These are phyloP conservation scores for Antrozous pallidus DNA, from an alignment of 2,797 vertebrate species.

Conservation along the genomic window DNA sequence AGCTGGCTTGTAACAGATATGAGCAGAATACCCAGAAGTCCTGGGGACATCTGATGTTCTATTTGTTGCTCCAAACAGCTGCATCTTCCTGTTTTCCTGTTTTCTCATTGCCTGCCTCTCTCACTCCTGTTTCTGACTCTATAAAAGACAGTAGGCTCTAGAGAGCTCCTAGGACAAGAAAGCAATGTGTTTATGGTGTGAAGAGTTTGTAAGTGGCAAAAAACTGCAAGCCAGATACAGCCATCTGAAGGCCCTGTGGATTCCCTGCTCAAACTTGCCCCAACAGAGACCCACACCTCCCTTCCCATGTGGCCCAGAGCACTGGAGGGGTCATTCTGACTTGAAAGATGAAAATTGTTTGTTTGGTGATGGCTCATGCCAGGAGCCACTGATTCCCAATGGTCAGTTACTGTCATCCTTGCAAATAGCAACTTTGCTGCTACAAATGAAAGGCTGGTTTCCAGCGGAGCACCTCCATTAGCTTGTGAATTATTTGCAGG, in stretches of 20 bases:
- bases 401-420: slow-evolving; percentile 38
- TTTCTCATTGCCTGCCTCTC: neutral
- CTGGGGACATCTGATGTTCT: slow-evolving; percentile 13
- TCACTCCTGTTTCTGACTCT: neutral
- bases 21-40: neutral
- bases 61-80: neutral
- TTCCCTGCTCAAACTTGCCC: slow-evolving; percentile 44
- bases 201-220: slow-evolving; percentile 47
- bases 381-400: slow-evolving; percentile 49
- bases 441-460: slow-evolving; percentile 60
- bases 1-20: neutral
- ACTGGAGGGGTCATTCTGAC: slow-evolving; percentile 46
- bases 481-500: slow-evolving; percentile 45
- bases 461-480: slow-evolving; percentile 12
- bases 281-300: slow-evolving; percentile 7
- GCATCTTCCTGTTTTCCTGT: neutral
- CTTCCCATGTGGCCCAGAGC: neutral
- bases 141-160: neutral
- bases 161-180: slow-evolving; percentile 35
- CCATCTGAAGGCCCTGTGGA: neutral
- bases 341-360: slow-evolving; percentile 72
- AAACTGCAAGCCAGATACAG: slow-evolving; percentile 3
- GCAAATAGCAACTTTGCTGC: slow-evolving; percentile 58
- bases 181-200: slow-evolving; percentile 41
- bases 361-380: neutral